Evolutionary conservation across 2,113 vertebrate genomes (phyloP).

Genomic region (Piaya cayana): DNA sequence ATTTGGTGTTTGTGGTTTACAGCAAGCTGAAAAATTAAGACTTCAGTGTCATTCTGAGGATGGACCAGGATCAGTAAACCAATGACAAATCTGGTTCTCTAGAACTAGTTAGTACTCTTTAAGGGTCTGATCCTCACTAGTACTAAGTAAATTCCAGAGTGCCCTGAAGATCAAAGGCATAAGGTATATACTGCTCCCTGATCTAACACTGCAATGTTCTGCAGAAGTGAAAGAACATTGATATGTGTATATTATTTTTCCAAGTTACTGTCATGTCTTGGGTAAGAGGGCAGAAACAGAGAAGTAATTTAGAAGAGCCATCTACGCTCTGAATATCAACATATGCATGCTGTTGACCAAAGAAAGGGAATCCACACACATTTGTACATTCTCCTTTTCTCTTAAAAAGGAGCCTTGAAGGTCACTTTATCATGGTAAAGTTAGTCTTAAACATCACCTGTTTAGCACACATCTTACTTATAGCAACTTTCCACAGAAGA

Average conservation of each 20-base stretch:
- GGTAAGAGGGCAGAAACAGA: not conserved
- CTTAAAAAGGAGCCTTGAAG: not conserved
- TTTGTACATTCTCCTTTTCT: not conserved
- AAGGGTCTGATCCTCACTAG: not conserved
- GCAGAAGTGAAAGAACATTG: not conserved
- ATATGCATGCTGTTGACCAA: not conserved
- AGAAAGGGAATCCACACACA: not conserved
- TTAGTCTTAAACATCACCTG: not conserved
- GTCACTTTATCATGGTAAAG: not conserved
- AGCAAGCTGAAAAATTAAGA: not conserved
- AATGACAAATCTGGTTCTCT: not conserved
- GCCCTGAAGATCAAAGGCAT: not conserved
- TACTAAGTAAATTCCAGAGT: not conserved
- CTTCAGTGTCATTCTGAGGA: not conserved
- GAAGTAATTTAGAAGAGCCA: not conserved
- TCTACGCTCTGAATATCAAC: not conserved
- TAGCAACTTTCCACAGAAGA: not conserved
- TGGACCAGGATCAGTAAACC: not conserved
- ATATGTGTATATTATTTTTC: rapidly evolving
- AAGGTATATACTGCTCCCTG: rapidly evolving
- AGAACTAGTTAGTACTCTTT: not conserved
- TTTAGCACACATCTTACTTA: not conserved
- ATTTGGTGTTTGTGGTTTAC: not conserved
- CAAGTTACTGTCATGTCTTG: not conserved
- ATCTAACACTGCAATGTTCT: not conserved